Conservation (phyloP, 2,113 vertebrate genomes). For the Galeopterus variegatus region DNA sequence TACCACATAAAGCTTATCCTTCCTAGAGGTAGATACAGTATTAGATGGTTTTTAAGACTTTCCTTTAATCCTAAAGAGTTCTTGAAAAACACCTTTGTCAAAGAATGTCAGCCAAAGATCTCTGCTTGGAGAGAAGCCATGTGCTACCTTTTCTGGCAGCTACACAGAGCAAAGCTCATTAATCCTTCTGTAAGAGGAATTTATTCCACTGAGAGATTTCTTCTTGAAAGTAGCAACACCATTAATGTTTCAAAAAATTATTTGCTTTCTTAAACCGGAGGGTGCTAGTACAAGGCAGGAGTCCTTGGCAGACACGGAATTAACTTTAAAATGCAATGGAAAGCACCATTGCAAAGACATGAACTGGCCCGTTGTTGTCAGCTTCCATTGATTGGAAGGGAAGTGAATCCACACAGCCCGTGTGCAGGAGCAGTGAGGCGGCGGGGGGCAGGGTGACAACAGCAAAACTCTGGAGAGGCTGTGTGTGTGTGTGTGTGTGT, state of each 20-base stretch:
- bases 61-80: not conserved
- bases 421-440: not conserved
- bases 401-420: not conserved
- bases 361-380: not conserved
- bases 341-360: not conserved
- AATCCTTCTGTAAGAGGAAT: not conserved
- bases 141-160: not conserved
- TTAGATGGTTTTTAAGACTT: not conserved
- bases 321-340: not conserved
- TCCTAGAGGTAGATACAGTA: not conserved
- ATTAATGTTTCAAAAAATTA: not conserved
- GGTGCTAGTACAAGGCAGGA: not conserved
- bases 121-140: not conserved
- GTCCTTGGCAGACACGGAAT: not conserved
- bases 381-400: not conserved
- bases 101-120: not conserved
- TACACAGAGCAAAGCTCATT: not conserved
- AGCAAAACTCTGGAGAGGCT: too few relatives aligned
- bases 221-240: not conserved
- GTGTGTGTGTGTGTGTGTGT: not conserved
- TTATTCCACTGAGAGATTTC: conserved; percentile 14
- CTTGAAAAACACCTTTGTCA: not conserved
- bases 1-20: not conserved
- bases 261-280: conserved; percentile 5
- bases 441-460: not conserved